Evolutionary conservation across 2,888 invertebrate species (phyloP).

Genomic region (Melinaea menophilus): DNA sequence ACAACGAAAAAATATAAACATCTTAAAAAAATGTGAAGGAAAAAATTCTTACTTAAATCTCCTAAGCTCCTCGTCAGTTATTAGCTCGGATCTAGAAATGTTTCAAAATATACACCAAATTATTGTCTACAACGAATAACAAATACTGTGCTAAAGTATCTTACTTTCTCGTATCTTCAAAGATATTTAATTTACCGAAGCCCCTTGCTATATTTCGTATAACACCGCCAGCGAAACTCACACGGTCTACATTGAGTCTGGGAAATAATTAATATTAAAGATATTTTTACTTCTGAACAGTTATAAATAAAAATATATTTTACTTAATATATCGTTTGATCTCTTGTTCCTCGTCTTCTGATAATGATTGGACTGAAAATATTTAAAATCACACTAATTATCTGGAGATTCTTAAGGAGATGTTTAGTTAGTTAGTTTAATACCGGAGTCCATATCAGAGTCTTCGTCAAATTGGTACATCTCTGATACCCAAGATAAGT

Average conservation of each 20-base stretch:
- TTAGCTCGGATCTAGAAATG: constrained; percentile 41
- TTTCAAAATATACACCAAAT: not conserved
- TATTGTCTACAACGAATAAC: not conserved
- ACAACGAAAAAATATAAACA: constrained; percentile 9
- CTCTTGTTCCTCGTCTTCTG: constrained; percentile 54
- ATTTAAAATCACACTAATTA: not conserved
- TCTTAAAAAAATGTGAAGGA: not conserved
- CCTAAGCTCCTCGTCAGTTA: constrained; percentile 51
- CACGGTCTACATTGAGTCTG: constrained; percentile 49
- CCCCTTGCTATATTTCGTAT: constrained; percentile 50
- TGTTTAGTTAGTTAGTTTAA: too few species aligned
- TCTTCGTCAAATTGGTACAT: constrained; percentile 32
- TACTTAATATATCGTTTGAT: constrained; percentile 54
- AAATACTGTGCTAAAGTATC: constrained; percentile 13
- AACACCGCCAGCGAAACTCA: constrained; percentile 58
- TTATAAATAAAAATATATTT: constrained; percentile 11
- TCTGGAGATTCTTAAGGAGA: constrained; percentile 5
- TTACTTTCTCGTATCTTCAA: constrained; percentile 44
- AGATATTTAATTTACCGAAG: constrained; percentile 40
- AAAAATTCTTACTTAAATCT: constrained; percentile 41
- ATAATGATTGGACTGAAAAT: constrained; percentile 47
- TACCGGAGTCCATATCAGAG: constrained; percentile 33
- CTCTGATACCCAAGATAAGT: constrained; percentile 38
- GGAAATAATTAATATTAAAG: not conserved
- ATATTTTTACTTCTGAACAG: not conserved